These are phyloP conservation scores for Rhyacichthys aspro DNA, from an alignment of 2,797 vertebrate species.

Conservation along the genomic window DNA sequence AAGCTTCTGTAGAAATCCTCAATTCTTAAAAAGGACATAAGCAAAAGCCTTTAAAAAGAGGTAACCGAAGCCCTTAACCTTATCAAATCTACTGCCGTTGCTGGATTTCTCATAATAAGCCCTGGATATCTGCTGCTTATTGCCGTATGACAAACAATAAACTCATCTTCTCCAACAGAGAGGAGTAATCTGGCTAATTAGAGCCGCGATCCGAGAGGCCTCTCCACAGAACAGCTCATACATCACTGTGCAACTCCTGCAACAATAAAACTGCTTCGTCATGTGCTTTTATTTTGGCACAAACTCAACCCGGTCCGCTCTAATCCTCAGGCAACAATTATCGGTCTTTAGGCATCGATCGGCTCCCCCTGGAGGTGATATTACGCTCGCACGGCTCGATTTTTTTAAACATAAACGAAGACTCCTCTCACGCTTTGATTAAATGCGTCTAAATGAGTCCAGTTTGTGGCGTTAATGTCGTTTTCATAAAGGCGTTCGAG, in stretches of 20 bases:
- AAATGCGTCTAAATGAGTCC: conserved; percentile 3
- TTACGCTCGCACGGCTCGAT: conserved; percentile 6
- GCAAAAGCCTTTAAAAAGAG: no score
- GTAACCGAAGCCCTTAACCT: conserved; percentile 6
- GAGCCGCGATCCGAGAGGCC: conserved; percentile 49
- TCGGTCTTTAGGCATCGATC: conserved; percentile 35
- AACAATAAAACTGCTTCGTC: conserved; percentile 70
- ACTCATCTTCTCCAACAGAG: conserved; percentile 46
- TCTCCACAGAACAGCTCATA: conserved; percentile 50
- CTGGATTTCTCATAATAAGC: conserved; percentile 8
- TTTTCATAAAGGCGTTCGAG: conserved; percentile 37
- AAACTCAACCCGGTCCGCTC: conserved; percentile 6
- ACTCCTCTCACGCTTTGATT: conserved; percentile 7
- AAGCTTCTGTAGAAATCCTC: no score
- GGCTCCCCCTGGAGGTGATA: conserved; percentile 9
- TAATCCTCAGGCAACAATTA: conserved; percentile 25
- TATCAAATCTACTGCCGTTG: conserved; percentile 11
- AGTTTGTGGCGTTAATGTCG: conserved; percentile 16
- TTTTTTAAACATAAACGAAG: not conserved
- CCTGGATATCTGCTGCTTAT: conserved; percentile 6
- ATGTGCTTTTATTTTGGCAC: conserved; percentile 62
- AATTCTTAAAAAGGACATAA: no score
- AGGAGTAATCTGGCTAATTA: conserved; percentile 68
- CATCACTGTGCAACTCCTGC: conserved; percentile 51
- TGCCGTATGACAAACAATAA: conserved; percentile 53